A percentile compares a stretch with the other conserved stretches of the same genome.
Conservation (phyloP, 2,113 vertebrate species). For the Burhinus bistriatus region DNA sequence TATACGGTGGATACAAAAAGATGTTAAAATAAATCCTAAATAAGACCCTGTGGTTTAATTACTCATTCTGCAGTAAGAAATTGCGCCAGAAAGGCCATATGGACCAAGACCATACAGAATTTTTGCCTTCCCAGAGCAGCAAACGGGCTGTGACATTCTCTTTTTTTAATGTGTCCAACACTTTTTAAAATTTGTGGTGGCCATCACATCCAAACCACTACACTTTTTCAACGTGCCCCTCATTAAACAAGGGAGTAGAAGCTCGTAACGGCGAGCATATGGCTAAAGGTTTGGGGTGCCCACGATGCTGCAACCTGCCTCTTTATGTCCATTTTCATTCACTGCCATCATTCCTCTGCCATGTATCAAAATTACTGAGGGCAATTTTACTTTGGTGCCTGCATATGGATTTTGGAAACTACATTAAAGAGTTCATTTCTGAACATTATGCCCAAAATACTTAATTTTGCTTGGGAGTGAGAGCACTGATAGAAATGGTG, state of each 20-base stretch:
- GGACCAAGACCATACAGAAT: not conserved
- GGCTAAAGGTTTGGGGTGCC: not conserved
- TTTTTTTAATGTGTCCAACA: not conserved
- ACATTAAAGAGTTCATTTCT: not conserved
- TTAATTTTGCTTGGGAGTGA: not conserved
- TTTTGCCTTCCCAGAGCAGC: not conserved
- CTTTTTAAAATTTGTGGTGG: not conserved
- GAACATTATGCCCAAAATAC: not conserved
- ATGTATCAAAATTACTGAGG: not conserved
- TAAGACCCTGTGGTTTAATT: not conserved
- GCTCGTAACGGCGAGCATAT: not conserved
- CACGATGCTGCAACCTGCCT: not conserved
- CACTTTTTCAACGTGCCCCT: not conserved
- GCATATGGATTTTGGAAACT: not conserved
- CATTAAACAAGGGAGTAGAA: not conserved
- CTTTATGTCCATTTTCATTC: not conserved
- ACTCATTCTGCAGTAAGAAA: not conserved
- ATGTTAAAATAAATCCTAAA: not conserved
- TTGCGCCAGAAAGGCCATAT: not conserved
- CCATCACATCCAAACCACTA: not conserved
- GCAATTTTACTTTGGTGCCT: not conserved
- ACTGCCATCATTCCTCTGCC: not conserved
- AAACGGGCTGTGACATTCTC: not conserved
- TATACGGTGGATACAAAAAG: rapidly evolving
- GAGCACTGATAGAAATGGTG: rapidly evolving